Conservation (phyloP, 2,113 vertebrate genomes). For the Eptesicus fuscus region DNA sequence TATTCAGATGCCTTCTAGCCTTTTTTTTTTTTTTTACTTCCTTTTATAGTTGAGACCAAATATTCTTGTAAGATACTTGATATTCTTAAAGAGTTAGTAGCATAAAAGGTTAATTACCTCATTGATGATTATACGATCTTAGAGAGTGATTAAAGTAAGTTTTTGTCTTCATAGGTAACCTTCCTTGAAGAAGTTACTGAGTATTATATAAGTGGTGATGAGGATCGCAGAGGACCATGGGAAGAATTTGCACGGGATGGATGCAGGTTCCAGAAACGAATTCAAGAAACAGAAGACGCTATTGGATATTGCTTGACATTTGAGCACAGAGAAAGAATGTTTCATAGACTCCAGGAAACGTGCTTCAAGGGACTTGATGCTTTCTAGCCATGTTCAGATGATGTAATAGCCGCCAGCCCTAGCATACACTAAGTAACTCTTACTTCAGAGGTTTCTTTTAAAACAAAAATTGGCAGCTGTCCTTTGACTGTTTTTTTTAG, state of each 20-base stretch:
- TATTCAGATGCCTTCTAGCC: neutral
- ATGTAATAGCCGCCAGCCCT: neutral
- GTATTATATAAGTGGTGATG: conserved; percentile 90
- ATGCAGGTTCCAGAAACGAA: conserved; percentile 91
- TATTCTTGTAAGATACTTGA: neutral
- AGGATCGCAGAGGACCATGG: conserved; percentile 94
- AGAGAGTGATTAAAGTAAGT: conserved; percentile 36
- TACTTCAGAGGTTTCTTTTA: conserved; percentile 56
- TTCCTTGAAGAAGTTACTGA: conserved; percentile 92
- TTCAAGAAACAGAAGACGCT: conserved; percentile 90
- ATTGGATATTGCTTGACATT: conserved; percentile 89
- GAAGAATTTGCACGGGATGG: conserved; percentile 94
- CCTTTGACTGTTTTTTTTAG: conserved; percentile 23
- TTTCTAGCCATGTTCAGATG: conserved; percentile 54
- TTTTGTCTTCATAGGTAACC: conserved; percentile 86
- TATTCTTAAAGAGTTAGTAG: neutral
- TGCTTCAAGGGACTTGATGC: conserved; percentile 3
- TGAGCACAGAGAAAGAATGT: conserved; percentile 83
- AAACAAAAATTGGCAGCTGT: conserved; percentile 74
- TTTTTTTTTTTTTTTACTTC: neutral
- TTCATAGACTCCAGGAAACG: conserved; percentile 72
- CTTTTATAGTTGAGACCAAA: neutral
- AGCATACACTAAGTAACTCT: neutral
- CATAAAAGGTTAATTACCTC: neutral
- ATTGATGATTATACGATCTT: neutral